Percentiles rank a stretch among this genome's conserved stretches.
These are phyloP conservation scores for Lepidurus arcticus DNA, from an alignment of 1,140 invertebrate species.

Conservation along the genomic window DNA sequence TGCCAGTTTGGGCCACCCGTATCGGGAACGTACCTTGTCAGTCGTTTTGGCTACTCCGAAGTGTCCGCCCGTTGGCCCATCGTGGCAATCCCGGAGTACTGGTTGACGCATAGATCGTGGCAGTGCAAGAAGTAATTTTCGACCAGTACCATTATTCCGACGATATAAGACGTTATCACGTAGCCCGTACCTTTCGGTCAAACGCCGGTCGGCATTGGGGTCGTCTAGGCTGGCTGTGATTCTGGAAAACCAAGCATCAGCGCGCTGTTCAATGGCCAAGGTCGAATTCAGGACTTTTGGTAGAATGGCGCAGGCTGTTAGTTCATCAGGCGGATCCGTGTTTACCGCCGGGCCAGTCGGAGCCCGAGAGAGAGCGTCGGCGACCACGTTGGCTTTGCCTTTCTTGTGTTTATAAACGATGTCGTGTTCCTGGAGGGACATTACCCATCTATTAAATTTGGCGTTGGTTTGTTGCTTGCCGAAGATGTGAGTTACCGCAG, in stretches of 20 bases:
- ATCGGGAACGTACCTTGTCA: slow-evolving; percentile 34
- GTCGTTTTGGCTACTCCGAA: slow-evolving; percentile 37
- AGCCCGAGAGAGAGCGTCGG: slow-evolving; percentile 7
- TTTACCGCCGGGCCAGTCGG: not conserved
- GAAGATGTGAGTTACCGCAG: slow-evolving; percentile 43
- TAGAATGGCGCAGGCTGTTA: not conserved
- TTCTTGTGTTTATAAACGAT: slow-evolving; percentile 27
- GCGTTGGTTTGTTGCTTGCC: slow-evolving; percentile 39
- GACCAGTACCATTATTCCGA: not conserved
- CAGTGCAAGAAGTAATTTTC: slow-evolving; percentile 30
- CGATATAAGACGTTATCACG: not conserved
- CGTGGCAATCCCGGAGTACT: slow-evolving; percentile 34
- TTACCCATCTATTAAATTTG: slow-evolving; percentile 40
- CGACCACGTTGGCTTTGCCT: slow-evolving; percentile 17
- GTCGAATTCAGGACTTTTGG: not conserved
- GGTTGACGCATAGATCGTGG: slow-evolving; percentile 24
- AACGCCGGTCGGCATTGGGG: no score
- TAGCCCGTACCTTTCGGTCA: not conserved
- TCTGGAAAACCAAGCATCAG: not conserved
- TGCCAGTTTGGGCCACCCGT: slow-evolving; percentile 36
- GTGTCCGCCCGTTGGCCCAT: slow-evolving; percentile 36
- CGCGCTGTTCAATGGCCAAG: not conserved
- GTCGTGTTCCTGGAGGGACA: slow-evolving; percentile 39
- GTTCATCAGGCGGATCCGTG: not conserved
- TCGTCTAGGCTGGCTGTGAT: not conserved